These are phyloP conservation scores for Drosophila tani DNA, from an alignment of 1,140 invertebrate species.

Conservation along the genomic window DNA sequence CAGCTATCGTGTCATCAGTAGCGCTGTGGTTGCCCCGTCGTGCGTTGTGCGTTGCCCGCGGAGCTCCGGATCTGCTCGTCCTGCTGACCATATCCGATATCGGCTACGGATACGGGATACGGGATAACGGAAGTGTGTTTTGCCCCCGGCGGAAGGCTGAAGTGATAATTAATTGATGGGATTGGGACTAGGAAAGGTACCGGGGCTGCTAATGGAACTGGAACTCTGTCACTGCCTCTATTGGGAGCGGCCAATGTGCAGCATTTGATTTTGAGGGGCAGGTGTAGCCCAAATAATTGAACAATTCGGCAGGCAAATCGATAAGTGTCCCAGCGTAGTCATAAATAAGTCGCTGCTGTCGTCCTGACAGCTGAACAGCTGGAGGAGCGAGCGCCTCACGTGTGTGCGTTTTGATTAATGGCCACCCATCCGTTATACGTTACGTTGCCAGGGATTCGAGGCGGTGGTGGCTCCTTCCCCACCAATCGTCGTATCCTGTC, in stretches of 20 bases:
- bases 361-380: constrained; percentile 29
- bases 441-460: constrained; percentile 16
- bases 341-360: constrained; percentile 60
- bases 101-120: constrained; percentile 14
- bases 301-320: constrained; percentile 77
- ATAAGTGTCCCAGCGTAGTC: constrained; percentile 59
- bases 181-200: background rate
- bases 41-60: constrained; percentile 52
- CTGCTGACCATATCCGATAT: constrained; percentile 21
- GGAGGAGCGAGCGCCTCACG: constrained; percentile 32
- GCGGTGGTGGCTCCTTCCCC: background rate
- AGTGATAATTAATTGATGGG: constrained; percentile 52
- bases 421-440: background rate
- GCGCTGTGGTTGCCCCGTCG: constrained; percentile 55
- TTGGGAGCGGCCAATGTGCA: constrained; percentile 6
- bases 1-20: constrained; percentile 69
- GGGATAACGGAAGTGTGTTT: constrained; percentile 33
- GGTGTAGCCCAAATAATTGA: constrained; percentile 38
- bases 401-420: constrained; percentile 71
- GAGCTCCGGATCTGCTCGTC: constrained; percentile 33
- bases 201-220: background rate
- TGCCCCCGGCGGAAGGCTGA: constrained; percentile 24
- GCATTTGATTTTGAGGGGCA: constrained; percentile 19
- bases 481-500: constrained; percentile 55
- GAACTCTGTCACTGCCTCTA: background rate